Percentiles rank a stretch among this genome's conserved stretches.
phyloP scores from a whole-genome alignment of 2,113 vertebrate species.

The Tringa solitaria region DNA sequence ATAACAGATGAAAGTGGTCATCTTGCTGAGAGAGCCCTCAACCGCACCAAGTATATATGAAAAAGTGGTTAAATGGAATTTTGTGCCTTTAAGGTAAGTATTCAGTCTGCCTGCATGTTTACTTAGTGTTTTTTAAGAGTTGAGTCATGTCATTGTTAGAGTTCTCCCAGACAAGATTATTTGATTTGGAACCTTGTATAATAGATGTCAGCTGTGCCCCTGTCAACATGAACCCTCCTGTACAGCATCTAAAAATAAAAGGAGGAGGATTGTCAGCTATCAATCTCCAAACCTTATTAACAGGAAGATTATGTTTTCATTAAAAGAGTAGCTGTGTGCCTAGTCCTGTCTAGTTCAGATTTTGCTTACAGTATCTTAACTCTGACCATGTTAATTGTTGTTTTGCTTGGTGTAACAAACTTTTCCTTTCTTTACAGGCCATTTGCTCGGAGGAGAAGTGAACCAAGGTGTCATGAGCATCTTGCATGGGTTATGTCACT shows the following conservation, averaged over 20 bases:
- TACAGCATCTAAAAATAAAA: background rate
- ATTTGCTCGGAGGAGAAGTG: conserved; percentile 68
- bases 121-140: background rate
- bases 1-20: conserved; percentile 98
- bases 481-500: conserved; percentile 73
- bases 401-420: conserved; percentile 40
- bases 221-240: background rate
- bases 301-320: background rate
- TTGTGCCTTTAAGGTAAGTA: conserved; percentile 78
- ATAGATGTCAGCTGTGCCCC: background rate
- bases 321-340: background rate
- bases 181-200: background rate
- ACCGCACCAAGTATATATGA: conserved; percentile 99
- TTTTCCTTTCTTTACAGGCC: conserved; percentile 75
- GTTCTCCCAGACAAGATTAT: background rate
- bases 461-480: conserved; percentile 67
- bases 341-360: background rate
- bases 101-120: background rate
- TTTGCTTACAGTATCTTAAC: background rate
- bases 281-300: background rate
- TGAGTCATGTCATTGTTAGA: conserved; percentile 10
- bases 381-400: background rate
- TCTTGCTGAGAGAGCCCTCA: conserved; percentile 95
- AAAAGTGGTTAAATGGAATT: conserved; percentile 68
- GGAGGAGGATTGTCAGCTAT: background rate